A percentile compares a stretch with the other conserved stretches of the same genome.
Evolutionary conservation across 2,797 vertebrate genomes (phyloP).

Genomic region (Hephaestus fuliginosus): DNA sequence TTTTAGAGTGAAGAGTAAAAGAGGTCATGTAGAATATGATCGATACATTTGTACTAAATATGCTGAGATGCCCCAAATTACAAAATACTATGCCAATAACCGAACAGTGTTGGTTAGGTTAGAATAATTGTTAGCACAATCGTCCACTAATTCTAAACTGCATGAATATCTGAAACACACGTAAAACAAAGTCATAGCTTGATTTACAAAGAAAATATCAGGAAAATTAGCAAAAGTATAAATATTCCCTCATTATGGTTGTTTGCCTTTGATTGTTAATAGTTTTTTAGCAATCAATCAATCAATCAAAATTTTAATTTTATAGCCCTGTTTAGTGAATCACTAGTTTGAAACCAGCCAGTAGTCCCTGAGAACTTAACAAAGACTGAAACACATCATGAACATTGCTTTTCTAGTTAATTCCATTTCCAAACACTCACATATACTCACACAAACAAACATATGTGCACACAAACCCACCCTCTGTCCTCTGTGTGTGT

Average conservation of each 20-base stretch:
- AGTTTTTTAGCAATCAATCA: too few species aligned
- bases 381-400: not conserved
- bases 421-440: not conserved
- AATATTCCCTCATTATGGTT: too few species aligned
- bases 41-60: not conserved
- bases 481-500: constrained; percentile 32
- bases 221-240: too few species aligned
- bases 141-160: not conserved
- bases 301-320: too few species aligned
- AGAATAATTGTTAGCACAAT: not conserved
- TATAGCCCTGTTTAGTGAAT: too few species aligned
- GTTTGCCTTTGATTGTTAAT: too few species aligned
- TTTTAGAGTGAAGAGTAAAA: not conserved
- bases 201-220: not conserved
- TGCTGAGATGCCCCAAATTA: not conserved
- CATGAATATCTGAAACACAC: not conserved
- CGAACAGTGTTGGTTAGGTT: rapidly evolving
- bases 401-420: constrained; percentile 10
- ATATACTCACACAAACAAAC: constrained; percentile 5
- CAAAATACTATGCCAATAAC: not conserved
- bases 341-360: too few species aligned
- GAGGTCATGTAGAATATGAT: not conserved
- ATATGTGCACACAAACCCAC: not conserved
- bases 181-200: not conserved
- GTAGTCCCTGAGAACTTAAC: not conserved